Percentiles rank a stretch among this genome's conserved stretches.
Evolutionary conservation across 2,113 vertebrate genomes (phyloP).

Genomic region (Caloenas nicobarica): DNA sequence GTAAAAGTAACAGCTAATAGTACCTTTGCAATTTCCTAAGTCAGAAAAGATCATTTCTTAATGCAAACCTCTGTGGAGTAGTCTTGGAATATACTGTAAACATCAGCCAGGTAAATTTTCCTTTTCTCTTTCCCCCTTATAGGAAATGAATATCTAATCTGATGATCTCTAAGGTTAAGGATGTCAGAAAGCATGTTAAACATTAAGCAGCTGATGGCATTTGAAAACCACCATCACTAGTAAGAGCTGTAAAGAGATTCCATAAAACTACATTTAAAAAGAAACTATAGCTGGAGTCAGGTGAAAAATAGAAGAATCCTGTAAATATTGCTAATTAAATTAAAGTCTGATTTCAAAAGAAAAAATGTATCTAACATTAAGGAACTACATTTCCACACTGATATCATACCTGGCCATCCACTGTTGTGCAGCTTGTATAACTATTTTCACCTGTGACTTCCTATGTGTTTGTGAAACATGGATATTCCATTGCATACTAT

Average conservation of each 20-base stretch:
- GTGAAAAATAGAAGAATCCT: neutral
- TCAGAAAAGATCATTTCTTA: neutral
- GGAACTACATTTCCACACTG: neutral
- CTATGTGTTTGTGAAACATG: neutral
- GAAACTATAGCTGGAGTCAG: neutral
- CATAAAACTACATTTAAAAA: neutral
- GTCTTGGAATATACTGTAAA: neutral
- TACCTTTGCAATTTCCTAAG: neutral
- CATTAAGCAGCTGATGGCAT: slow-evolving; percentile 63
- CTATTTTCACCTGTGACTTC: neutral
- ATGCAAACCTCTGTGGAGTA: neutral
- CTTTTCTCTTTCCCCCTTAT: neutral
- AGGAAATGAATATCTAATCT: slow-evolving; percentile 27
- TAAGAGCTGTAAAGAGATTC: slow-evolving; percentile 6
- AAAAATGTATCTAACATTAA: neutral
- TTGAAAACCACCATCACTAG: neutral
- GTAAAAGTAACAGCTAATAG: neutral
- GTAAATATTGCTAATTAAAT: neutral
- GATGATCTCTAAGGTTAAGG: slow-evolving; percentile 41
- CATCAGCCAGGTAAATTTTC: neutral
- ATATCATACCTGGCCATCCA: neutral
- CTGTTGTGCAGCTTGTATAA: neutral
- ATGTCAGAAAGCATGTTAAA: slow-evolving; percentile 66
- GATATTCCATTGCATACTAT: neutral
- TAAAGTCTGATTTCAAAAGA: neutral